Percentiles rank a stretch among this genome's conserved stretches.
phyloP scores from a whole-genome alignment of 2,888 invertebrate genomes.

The Elmis aenea region DNA sequence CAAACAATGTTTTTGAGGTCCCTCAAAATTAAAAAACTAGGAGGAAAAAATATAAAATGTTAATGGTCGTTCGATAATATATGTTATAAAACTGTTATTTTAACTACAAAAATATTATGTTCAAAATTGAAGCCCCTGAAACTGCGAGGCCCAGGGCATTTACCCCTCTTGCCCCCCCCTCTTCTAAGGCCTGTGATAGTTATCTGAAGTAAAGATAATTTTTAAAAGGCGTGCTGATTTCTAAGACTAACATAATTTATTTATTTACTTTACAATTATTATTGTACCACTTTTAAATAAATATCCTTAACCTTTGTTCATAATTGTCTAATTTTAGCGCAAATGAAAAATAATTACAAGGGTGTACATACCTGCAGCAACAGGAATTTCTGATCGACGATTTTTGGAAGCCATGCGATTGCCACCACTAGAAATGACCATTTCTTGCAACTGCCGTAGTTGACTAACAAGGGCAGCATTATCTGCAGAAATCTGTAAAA shows the following conservation, averaged over 20 bases:
- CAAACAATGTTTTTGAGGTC: too few relatives aligned
- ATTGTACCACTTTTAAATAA: background rate
- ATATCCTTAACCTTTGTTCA: too few relatives aligned
- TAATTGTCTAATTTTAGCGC: background rate
- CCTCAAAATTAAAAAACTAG: too few relatives aligned
- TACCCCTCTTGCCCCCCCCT: too few relatives aligned
- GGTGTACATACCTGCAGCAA: conserved; percentile 23
- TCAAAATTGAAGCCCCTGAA: too few relatives aligned
- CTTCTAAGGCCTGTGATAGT: too few relatives aligned
- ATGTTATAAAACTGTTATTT: too few relatives aligned
- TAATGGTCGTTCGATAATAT: too few relatives aligned
- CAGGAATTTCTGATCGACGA: conserved; percentile 36
- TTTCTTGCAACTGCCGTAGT: conserved; percentile 50
- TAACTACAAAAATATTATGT: too few relatives aligned
- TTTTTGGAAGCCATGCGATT: conserved; percentile 36
- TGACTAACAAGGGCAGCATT: conserved; percentile 46
- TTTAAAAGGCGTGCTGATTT: background rate
- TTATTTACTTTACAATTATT: background rate
- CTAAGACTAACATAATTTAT: background rate
- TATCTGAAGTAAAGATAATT: too few relatives aligned
- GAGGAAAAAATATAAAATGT: too few relatives aligned
- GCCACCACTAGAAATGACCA: conserved; percentile 45
- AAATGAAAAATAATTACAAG: background rate
- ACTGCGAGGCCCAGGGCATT: too few relatives aligned
- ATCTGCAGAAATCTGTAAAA: conserved; percentile 12